phyloP scores from a whole-genome alignment of 2,797 vertebrate species.

The Manis javanica region DNA sequence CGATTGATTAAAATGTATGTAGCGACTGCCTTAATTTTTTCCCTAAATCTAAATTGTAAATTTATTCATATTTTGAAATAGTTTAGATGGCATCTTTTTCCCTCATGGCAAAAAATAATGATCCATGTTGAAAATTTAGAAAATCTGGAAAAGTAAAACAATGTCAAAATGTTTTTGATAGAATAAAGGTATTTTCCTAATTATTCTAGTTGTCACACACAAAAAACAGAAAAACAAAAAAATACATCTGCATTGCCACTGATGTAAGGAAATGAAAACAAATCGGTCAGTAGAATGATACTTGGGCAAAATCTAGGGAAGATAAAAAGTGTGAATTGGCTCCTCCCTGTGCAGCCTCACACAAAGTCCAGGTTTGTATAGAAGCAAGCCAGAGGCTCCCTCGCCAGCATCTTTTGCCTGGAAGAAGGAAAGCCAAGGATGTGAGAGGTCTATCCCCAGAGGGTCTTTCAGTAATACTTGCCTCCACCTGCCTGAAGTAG shows the following conservation, averaged over 20 bases:
- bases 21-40: neutral
- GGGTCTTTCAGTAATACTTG: neutral
- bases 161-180: constrained; percentile 1
- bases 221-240: neutral
- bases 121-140: neutral
- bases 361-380: neutral
- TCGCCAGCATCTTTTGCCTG: neutral
- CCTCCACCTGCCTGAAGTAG: neutral
- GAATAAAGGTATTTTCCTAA: constrained; percentile 12
- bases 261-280: neutral
- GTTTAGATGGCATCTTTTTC: neutral
- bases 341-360: neutral
- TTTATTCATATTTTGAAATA: neutral
- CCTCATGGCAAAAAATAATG: neutral
- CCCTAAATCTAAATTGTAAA: neutral
- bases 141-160: neutral
- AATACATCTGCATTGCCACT: neutral
- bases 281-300: neutral
- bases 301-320: neutral
- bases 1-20: neutral
- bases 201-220: neutral
- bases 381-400: neutral
- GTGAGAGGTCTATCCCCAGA: neutral
- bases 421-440: neutral
- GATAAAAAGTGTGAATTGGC: neutral